Evolutionary conservation across 2,888 invertebrate species (phyloP).

Genomic region (Nymphalis c-album): DNA sequence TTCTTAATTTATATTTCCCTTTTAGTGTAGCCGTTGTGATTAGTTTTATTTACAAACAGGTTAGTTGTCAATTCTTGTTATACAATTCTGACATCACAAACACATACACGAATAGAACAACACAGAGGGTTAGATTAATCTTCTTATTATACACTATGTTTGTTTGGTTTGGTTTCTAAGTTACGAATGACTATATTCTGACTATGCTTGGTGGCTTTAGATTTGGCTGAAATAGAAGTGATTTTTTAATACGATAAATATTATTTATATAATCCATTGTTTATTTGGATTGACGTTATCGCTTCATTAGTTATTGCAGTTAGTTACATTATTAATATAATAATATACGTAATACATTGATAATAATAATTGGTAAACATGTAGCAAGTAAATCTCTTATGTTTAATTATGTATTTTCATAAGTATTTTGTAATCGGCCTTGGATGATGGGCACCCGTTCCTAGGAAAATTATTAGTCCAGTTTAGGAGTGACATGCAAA

Average conservation of each 20-base stretch:
- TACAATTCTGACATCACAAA: conserved; percentile 64
- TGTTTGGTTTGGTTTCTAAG: conserved; percentile 25
- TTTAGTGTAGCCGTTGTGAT: conserved; percentile 50
- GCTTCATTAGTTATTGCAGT: conserved; percentile 23
- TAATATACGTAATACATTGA: conserved; percentile 1
- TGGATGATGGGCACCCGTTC: too few relatives aligned
- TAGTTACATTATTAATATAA: not conserved
- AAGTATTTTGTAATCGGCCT: not conserved
- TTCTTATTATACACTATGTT: conserved; percentile 38
- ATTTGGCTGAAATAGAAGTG: conserved; percentile 54
- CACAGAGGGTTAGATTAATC: conserved; percentile 45
- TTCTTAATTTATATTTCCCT: conserved; percentile 45
- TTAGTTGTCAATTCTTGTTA: conserved; percentile 46
- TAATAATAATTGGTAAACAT: conserved; percentile 9
- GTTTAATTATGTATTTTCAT: not conserved
- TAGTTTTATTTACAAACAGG: conserved; percentile 44
- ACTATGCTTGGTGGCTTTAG: conserved; percentile 53
- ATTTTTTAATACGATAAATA: conserved; percentile 1
- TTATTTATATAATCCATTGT: conserved; percentile 20
- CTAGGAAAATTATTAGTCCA: too few relatives aligned
- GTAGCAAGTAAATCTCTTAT: not conserved
- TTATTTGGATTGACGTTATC: conserved; percentile 44
- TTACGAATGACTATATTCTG: conserved; percentile 46
- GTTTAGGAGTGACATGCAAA: too few relatives aligned
- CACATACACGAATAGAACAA: conserved; percentile 42